Percentiles rank a stretch among this genome's conserved stretches.
Evolutionary conservation across 2,113 vertebrate species (phyloP).

Genomic region (Dasyurus viverrinus): DNA sequence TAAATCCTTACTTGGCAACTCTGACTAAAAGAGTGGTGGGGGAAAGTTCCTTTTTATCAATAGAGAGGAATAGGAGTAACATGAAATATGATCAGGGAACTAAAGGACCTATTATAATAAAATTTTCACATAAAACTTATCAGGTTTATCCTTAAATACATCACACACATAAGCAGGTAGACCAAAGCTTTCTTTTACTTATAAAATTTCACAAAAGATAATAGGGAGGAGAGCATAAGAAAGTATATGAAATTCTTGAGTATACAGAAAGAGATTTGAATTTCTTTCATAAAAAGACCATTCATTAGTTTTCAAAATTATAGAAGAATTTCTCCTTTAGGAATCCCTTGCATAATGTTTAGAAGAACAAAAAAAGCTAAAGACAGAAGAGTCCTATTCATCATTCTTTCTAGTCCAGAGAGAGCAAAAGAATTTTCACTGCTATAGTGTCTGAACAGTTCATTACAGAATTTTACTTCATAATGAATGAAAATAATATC

Average conservation of each 20-base stretch:
- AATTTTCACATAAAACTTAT: background rate
- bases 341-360: background rate
- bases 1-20: background rate
- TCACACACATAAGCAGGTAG: background rate
- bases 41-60: background rate
- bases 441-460: background rate
- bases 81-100: background rate
- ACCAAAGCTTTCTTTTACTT: background rate
- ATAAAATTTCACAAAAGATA: background rate
- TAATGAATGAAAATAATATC: background rate
- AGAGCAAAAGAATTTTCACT: background rate
- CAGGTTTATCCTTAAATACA: background rate
- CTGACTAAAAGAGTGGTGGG: background rate
- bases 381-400: background rate
- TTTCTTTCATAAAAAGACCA: background rate
- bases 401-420: background rate
- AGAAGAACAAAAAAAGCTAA: background rate
- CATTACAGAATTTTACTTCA: background rate
- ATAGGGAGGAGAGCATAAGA: background rate
- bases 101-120: background rate
- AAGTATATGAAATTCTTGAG: background rate
- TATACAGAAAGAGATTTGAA: background rate
- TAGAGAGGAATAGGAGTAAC: background rate
- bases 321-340: background rate
- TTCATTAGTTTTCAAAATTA: constrained; percentile 25